Percentiles rank a stretch among this genome's conserved stretches.
Conservation (phyloP, 2,797 vertebrate species). For the Allobates femoralis region DNA sequence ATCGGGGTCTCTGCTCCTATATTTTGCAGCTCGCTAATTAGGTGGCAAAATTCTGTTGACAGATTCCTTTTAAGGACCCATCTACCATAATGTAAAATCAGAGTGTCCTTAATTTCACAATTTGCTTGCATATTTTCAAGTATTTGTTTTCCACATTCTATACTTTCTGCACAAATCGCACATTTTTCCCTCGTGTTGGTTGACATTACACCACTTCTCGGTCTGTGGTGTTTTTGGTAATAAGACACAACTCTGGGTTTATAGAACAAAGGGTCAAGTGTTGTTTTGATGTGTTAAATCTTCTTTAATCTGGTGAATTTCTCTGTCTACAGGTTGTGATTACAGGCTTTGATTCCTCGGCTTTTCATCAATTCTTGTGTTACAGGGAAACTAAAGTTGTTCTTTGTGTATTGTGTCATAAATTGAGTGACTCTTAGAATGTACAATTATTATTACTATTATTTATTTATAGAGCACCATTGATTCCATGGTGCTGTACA, state of each 20-base stretch:
- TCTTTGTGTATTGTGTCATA: conserved; percentile 4
- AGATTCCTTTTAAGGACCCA: too few species aligned
- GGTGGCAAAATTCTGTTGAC: too few species aligned
- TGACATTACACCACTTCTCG: background rate
- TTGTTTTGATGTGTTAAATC: conserved; percentile 44
- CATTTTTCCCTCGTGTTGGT: background rate
- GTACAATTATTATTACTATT: too few species aligned
- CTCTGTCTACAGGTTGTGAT: conserved; percentile 27
- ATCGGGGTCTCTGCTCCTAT: too few species aligned
- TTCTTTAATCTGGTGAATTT: conserved; percentile 42
- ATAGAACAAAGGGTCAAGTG: conserved; percentile 23
- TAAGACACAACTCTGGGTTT: conserved; percentile 25
- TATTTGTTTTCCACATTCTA: background rate
- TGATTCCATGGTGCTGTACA: too few species aligned
- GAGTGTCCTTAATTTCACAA: too few species aligned
- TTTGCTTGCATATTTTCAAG: too few species aligned
- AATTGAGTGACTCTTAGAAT: background rate
- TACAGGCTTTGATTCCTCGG: conserved; percentile 6
- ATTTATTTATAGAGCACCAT: too few species aligned
- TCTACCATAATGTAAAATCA: too few species aligned
- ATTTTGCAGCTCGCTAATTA: too few species aligned
- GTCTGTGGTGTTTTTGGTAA: conserved; percentile 29
- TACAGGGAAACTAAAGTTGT: background rate
- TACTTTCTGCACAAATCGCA: too few species aligned
- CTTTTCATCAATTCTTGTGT: background rate